phyloP scores from a whole-genome alignment of 2,797 vertebrate genomes.

The Neopelma chrysocephalum region DNA sequence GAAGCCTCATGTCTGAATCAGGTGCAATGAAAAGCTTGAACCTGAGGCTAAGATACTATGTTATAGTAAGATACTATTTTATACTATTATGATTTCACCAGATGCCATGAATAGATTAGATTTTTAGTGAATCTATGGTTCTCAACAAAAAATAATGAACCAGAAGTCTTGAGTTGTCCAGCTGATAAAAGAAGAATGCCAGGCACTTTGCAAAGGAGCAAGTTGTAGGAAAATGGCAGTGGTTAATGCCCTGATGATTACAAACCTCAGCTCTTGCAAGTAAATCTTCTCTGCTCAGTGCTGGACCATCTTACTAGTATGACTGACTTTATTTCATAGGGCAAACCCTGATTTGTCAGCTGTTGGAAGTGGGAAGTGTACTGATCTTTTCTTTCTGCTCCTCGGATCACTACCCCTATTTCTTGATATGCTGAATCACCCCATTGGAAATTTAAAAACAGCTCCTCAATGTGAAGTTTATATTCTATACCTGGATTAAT shows the following conservation, averaged over 20 bases:
- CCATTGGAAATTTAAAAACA: background rate
- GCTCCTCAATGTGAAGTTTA: background rate
- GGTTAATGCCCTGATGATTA: background rate
- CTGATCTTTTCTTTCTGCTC: background rate
- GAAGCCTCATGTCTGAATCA: background rate
- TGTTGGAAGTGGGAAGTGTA: background rate
- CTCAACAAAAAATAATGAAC: background rate
- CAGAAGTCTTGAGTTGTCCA: background rate
- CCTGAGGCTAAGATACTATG: background rate
- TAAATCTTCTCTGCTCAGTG: background rate
- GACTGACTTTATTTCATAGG: background rate
- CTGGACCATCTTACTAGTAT: background rate
- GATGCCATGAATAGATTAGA: background rate
- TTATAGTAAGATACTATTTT: background rate
- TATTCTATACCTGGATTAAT: background rate
- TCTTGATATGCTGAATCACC: background rate
- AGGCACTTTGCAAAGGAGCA: background rate
- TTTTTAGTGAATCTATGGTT: background rate
- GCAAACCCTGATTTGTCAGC: background rate
- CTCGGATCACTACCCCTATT: background rate
- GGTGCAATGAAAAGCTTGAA: background rate
- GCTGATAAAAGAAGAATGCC: background rate
- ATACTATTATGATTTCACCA: background rate
- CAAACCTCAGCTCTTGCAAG: background rate
- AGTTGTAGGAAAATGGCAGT: background rate